A percentile compares a stretch with the other conserved stretches of the same genome.
Evolutionary conservation across 2,888 invertebrate species (phyloP).

Genomic region (Tipula unca): DNA sequence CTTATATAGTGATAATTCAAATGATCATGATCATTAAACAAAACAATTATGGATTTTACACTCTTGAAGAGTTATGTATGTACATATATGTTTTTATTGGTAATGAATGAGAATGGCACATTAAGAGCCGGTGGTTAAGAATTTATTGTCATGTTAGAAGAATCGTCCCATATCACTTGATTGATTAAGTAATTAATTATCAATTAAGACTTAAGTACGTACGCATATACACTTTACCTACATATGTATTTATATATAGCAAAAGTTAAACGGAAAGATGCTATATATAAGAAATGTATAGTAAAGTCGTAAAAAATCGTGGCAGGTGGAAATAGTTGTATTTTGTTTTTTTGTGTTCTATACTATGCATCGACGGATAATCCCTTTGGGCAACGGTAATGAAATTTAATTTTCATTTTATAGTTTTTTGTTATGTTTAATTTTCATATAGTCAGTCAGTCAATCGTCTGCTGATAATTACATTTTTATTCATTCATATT

Average conservation of each 20-base stretch:
- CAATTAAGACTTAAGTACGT: background rate
- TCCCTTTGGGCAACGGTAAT: background rate
- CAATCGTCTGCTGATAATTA: background rate
- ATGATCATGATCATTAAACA: background rate
- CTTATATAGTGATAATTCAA: background rate
- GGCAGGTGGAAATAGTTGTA: background rate
- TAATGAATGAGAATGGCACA: background rate
- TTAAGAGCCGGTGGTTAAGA: background rate
- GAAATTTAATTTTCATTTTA: background rate
- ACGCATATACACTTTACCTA: background rate
- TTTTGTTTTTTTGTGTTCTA: background rate
- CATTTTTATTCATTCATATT: slow-evolving; percentile 14
- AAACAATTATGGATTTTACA: background rate
- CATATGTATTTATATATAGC: background rate
- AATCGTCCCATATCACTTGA: background rate
- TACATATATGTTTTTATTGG: too few relatives aligned
- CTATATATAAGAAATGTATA: background rate
- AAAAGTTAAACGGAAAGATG: background rate
- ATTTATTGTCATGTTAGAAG: background rate
- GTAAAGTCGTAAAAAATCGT: background rate
- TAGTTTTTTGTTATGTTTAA: too few relatives aligned
- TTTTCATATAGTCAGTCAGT: background rate
- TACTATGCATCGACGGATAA: background rate
- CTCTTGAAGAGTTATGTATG: background rate
- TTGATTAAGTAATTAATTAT: background rate